Percentiles rank a stretch among this genome's conserved stretches.
These are phyloP conservation scores for Euspilapteryx auroguttella DNA, from an alignment of 2,888 invertebrate genomes.

Conservation along the genomic window DNA sequence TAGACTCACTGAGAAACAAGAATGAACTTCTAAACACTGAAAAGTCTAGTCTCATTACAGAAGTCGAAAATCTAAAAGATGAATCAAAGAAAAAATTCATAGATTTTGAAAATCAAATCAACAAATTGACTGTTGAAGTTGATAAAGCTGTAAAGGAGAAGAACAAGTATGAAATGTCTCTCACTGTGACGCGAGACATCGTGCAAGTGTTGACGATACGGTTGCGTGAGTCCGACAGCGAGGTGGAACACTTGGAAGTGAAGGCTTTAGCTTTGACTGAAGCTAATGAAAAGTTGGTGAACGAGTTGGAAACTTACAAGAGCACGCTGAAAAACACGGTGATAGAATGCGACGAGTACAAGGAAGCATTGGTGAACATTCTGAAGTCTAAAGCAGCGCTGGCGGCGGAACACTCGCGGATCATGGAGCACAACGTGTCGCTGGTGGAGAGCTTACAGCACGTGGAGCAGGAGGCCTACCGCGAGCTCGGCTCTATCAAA, in stretches of 20 bases:
- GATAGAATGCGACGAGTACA: slow-evolving; percentile 46
- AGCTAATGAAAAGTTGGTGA: slow-evolving; percentile 31
- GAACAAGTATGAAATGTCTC: slow-evolving; percentile 59
- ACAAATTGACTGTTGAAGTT: slow-evolving; percentile 39
- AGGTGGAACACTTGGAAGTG: slow-evolving; percentile 56
- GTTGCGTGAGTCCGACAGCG: slow-evolving; percentile 60
- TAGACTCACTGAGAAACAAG: slow-evolving; percentile 23
- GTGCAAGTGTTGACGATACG: slow-evolving; percentile 61
- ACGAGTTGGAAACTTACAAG: slow-evolving; percentile 31
- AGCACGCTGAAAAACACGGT: slow-evolving; percentile 29
- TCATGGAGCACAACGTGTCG: slow-evolving; percentile 51
- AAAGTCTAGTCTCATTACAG: slow-evolving; percentile 19
- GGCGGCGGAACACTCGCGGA: slow-evolving; percentile 43
- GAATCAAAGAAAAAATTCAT: slow-evolving; percentile 31
- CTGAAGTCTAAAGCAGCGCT: slow-evolving; percentile 46
- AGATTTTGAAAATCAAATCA: slow-evolving; percentile 41
- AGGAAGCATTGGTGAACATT: slow-evolving; percentile 47
- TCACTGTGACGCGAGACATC: slow-evolving; percentile 59
- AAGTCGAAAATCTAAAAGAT: slow-evolving; percentile 31
- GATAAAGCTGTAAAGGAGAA: slow-evolving; percentile 50
- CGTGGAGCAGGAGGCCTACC: slow-evolving; percentile 48
- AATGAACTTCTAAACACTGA: slow-evolving; percentile 23
- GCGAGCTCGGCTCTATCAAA: slow-evolving; percentile 45
- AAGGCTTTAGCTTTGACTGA: slow-evolving; percentile 28
- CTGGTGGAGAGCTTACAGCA: slow-evolving; percentile 47